These are phyloP conservation scores for Drosophila insularis DNA, from an alignment of 1,140 invertebrate species.

Conservation along the genomic window DNA sequence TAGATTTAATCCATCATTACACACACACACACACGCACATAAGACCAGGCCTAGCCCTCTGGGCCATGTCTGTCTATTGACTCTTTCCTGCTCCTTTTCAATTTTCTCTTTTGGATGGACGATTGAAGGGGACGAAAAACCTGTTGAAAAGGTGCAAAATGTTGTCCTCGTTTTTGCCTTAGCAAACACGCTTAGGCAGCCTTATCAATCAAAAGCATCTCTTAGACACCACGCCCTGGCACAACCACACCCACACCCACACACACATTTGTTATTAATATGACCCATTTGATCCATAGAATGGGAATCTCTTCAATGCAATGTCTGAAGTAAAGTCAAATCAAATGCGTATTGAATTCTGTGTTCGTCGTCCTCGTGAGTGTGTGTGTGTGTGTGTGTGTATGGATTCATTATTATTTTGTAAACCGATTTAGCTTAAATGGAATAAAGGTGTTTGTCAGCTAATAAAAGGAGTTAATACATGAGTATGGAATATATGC, in stretches of 20 bases:
- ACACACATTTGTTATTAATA: slow-evolving; percentile 75
- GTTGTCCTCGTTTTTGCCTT: slow-evolving; percentile 51
- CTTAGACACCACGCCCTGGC: slow-evolving; percentile 18
- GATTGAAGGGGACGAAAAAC: slow-evolving; percentile 33
- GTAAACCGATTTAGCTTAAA: slow-evolving; percentile 48
- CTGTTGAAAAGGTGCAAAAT: slow-evolving; percentile 80
- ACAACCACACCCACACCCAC: slow-evolving; percentile 29
- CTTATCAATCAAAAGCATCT: slow-evolving; percentile 78
- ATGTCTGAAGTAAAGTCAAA: slow-evolving; percentile 46
- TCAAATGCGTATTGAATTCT: slow-evolving; percentile 56
- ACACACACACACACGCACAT: slow-evolving; percentile 29
- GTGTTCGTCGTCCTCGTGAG: background rate
- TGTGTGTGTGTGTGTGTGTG: slow-evolving; percentile 34
- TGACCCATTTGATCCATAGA: slow-evolving; percentile 55
- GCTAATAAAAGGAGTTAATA: slow-evolving; percentile 39
- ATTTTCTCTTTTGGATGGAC: slow-evolving; percentile 50
- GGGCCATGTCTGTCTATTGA: slow-evolving; percentile 66
- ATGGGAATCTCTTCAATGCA: slow-evolving; percentile 44
- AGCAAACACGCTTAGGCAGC: slow-evolving; percentile 77
- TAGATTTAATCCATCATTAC: slow-evolving; percentile 80
- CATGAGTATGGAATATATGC: slow-evolving; percentile 3
- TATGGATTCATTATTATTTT: slow-evolving; percentile 28
- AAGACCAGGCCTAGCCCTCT: slow-evolving; percentile 37
- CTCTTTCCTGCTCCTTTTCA: slow-evolving; percentile 54
- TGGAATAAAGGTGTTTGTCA: slow-evolving; percentile 30